Base-by-base conservation (phyloP, 1,140 invertebrate species). In the Lasaia peninsularis region DNA sequence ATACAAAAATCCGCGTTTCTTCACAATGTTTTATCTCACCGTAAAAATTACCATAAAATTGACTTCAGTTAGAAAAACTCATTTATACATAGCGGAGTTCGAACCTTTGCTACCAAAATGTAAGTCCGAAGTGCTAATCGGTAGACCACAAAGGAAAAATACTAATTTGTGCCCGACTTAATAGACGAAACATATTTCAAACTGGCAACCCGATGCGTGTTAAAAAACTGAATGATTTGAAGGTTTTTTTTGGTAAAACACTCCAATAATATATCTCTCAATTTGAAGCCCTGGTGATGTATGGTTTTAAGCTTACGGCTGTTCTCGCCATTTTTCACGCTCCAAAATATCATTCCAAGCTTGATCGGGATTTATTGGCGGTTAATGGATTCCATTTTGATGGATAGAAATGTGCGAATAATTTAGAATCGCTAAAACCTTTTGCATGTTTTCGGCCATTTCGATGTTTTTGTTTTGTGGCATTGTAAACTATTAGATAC, bases 261-360 rank as follows among this genome's bases (percentile, higher is more conserved):
- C 48, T 31, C 54, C 40, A 56, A 56, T 56, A 37, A 56, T 56
- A 56, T 56, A 56, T 56, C 54, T 56, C 54, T 56, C 54, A 56
- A 56, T 56, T 56, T 48, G 40, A 56, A 56, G 40, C 54, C 32
- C 44, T 32, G 48, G 40, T 48, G 54, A 56, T 48, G 48, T 48
- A 56, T 56, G 37, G 54, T 20, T 9, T 44, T 11, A 44, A 31
- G 40, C 53, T 56, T 56, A 48, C 24, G 44, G 20, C 54, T 44
- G 16, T 56, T 56, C n/a, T 33, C 20, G 54, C 54, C 54, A 56
- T 56, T 56, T 56, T 56, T 48, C 34, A 37, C 34, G 11, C 34
- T 37, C 34, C 5, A 37, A 37, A 37, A 37, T 37, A 37, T 37
- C 34, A 37, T 37, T 37, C 34, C 34, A 44, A 12, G 54, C 54